These are phyloP conservation scores for Xestia xanthographa DNA, from an alignment of 2,888 invertebrate species.

Conservation along the genomic window DNA sequence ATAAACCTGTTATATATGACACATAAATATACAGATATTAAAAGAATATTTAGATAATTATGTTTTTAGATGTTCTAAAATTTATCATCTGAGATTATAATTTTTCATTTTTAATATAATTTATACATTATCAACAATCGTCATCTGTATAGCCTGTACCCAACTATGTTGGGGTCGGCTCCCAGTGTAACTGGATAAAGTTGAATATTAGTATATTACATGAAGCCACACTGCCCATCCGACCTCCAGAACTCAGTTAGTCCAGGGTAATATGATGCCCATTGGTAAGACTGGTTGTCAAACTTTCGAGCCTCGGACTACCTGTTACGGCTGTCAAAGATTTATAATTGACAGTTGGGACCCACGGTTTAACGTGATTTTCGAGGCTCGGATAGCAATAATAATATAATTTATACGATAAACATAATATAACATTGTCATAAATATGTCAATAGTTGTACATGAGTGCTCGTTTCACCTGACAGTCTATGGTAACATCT, in stretches of 20 bases:
- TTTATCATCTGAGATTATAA: background rate
- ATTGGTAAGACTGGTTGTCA: too few relatives aligned
- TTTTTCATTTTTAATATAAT: background rate
- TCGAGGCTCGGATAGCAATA: background rate
- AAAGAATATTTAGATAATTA: background rate
- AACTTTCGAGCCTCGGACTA: too few relatives aligned
- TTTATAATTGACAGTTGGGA: background rate
- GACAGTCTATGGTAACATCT: background rate
- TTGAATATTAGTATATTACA: background rate
- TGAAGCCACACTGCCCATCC: too few relatives aligned
- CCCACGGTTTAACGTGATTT: background rate
- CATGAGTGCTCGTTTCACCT: background rate
- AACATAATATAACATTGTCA: background rate
- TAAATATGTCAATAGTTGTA: background rate
- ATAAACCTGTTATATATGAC: slow-evolving; percentile 33
- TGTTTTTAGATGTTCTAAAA: background rate
- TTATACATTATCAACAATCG: background rate
- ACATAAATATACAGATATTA: background rate
- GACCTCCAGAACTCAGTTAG: too few relatives aligned
- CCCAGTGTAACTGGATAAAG: background rate
- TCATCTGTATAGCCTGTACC: background rate
- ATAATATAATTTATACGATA: background rate
- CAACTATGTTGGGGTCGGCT: background rate
- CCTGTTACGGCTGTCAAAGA: background rate
- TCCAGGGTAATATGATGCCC: too few relatives aligned